Evolutionary conservation across 1,140 invertebrate genomes (phyloP), one percentile per base, ranked within the genome.

Genomic region (Lepidotrigona ventralis): DNA sequence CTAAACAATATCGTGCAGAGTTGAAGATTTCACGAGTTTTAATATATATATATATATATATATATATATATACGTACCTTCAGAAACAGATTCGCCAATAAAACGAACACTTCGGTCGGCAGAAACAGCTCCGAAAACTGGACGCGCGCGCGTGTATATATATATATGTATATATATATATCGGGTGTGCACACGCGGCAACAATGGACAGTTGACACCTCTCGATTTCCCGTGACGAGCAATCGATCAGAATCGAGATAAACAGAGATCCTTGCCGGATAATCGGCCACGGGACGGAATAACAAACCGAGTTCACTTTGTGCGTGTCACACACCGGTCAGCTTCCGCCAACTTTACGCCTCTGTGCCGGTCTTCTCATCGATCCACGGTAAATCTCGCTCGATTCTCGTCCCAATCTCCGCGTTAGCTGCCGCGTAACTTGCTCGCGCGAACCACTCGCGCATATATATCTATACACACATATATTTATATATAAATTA

Each of bases 331-430:
- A 46, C 71, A 46, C 29, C 71, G 58, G 71, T 81, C 81, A 83
- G 64, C 81, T 78, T 60, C 56, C 81, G 75, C 33, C 39, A 70
- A 68, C 66, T 77, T 70, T 29, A 81, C 79, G 81, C 54, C 66
- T 46, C 15, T 69, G 46, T 54, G 12, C 46, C 81, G 81, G 56
- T 51, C 39, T 83, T 51, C 54, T 83, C 75, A 83, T 63, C 56
- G 81, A 70, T 83, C 46, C 66, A 51, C 58, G 9, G 26, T 78
- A 54, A 78, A 83, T 83, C 72, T 56, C 70, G 56, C 29, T 73
- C 79, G 78, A 79, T 79, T 15, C 58, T 19, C 53, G 60, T 54
- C 58, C 39, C 26, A 46, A 80, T 60, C 54, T 14, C 54, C 19
- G 26, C n/a, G 39, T 17, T n/a, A 15, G 29, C 21, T 39, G 51